Percentiles rank a stretch among this genome's conserved stretches.
These are phyloP conservation scores for Mus spicilegus DNA, from an alignment of 2,113 vertebrate genomes.

Conservation along the genomic window DNA sequence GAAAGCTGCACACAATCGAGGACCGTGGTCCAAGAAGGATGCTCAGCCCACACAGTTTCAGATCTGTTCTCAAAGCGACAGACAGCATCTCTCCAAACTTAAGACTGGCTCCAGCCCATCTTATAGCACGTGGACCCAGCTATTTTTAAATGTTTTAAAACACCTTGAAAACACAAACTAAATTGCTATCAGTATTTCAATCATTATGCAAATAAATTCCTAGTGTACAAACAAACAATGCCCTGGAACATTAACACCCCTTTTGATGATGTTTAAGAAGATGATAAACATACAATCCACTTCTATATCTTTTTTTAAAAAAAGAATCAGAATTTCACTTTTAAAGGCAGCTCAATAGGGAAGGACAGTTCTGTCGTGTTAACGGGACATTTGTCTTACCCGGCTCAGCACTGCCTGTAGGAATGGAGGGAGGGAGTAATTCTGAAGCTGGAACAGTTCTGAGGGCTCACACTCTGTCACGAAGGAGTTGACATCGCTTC, in stretches of 20 bases:
- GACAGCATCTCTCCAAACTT: neutral
- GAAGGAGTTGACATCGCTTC: constrained; percentile 94
- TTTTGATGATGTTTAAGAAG: constrained; percentile 37
- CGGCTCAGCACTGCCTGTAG: constrained; percentile 88
- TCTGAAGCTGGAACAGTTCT: constrained; percentile 93
- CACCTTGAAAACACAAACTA: constrained; percentile 29
- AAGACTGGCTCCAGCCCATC: neutral
- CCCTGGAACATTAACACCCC: neutral
- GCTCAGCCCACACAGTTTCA: neutral
- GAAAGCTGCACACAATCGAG: neutral
- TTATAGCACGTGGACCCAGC: neutral
- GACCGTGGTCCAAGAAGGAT: neutral
- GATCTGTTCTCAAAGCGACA: neutral
- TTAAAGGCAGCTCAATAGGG: neutral
- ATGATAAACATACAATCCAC: neutral
- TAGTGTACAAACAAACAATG: neutral
- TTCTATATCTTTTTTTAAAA: neutral
- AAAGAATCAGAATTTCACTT: neutral
- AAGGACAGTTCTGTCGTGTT: neutral
- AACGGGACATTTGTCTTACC: constrained; percentile 85
- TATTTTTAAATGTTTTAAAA: constrained; percentile 25
- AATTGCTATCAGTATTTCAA: constrained; percentile 46
- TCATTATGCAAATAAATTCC: neutral
- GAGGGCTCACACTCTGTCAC: constrained; percentile 94
- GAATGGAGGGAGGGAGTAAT: constrained; percentile 91